Evolutionary conservation across 1,140 invertebrate genomes (phyloP), one percentile per base, ranked within the genome.

Genomic region (Drusus annulatus): DNA sequence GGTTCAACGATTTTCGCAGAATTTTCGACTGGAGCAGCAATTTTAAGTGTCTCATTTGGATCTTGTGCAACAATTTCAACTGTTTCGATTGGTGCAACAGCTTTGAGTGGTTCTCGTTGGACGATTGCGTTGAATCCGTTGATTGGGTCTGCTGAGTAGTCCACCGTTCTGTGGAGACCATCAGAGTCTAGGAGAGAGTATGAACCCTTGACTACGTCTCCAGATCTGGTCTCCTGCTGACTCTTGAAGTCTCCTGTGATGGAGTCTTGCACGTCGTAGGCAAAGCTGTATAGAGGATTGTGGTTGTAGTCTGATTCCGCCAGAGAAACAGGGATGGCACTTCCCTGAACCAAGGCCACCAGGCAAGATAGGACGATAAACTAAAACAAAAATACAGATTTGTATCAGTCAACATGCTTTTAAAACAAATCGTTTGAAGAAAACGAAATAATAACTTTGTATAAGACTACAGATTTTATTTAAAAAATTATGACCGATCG

Each of bases 191-290:
- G 88, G 16, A 92, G 84, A 0, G 91, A 91, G 84, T 92, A 93
- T 58, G 88, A 89, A 23, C 92, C 92, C 80, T 90, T 90, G n/a
- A 93, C 92, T 5, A 92, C 84, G 82, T 93, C 92, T 19, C 92
- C 92, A 79, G 91, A 88, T n/a, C 92, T 89, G 81, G 90, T 90
- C 85, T 93, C 92, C 75, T 89, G 87, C 84, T 92, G 91, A 80
- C 88, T 91, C 86, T 93, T 93, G 88, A 89, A 91, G 83, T 93
- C 92, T 10, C 93, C 91, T 81, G 90, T 93, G 78, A 91, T 86
- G 23, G 90, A 89, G 85, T 93, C 92, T 50, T 91, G 89, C 2
- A 93, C 91, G 78, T 90, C 90, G 81, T 93, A 93, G 73, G 91
- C 90, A 68, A 91, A 93, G 81, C 89, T 88, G 85, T 93, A 93